Conservation (phyloP, 1,140 invertebrate species). For the Tetramorium alpestre region DNA sequence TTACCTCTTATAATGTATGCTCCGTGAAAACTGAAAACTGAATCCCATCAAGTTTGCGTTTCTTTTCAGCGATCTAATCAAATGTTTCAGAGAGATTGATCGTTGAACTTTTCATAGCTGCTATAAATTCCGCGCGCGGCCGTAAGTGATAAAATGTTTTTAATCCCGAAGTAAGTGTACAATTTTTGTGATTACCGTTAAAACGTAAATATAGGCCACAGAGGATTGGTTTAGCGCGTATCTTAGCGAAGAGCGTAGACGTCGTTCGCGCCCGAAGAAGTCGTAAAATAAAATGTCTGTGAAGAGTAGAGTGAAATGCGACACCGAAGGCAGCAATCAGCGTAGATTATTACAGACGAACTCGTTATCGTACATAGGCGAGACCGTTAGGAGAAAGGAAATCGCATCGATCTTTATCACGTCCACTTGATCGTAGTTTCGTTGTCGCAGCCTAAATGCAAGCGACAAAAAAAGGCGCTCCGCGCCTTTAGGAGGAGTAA, state of each 20-base stretch:
- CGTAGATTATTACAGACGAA: slow-evolving; percentile 12
- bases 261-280: slow-evolving; percentile 6
- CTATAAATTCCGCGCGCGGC: background rate
- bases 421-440: background rate
- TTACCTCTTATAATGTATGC: background rate
- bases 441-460: slow-evolving; percentile 1
- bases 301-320: slow-evolving; percentile 12
- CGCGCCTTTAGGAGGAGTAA: background rate
- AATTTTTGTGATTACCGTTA: slow-evolving; percentile 50
- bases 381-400: background rate
- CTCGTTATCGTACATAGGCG: slow-evolving; percentile 43
- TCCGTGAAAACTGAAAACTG: background rate
- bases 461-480: background rate
- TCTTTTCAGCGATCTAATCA: background rate
- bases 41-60: background rate
- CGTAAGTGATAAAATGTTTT: slow-evolving; percentile 32
- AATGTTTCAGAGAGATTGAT: background rate
- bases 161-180: slow-evolving; percentile 14
- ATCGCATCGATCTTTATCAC: slow-evolving; percentile 42
- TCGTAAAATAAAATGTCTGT: slow-evolving; percentile 30
- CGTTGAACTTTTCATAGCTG: background rate
- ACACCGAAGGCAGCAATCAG: slow-evolving; percentile 43
- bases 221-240: slow-evolving; percentile 6
- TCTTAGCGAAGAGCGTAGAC: background rate
- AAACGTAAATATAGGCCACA: slow-evolving; percentile 46